Evolutionary conservation across 2,888 invertebrate genomes (phyloP), one percentile per base, ranked within the genome.

Genomic region (Nowickia ferox): DNA sequence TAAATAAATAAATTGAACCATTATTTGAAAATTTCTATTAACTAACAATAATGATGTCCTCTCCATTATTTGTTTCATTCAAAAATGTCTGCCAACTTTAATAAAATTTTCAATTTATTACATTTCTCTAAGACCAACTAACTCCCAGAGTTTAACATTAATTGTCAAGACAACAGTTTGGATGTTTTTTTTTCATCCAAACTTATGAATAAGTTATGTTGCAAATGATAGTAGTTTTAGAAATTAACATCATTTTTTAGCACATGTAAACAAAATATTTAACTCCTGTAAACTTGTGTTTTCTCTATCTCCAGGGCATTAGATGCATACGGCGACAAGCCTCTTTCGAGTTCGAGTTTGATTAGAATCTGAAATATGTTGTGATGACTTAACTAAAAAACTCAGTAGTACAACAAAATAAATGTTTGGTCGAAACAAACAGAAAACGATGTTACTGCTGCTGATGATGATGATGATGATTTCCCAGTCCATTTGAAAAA

Each of bases 311-410:
- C 66, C 22, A 72, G 81, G 72, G 81, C 68, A 81, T 63, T 48
- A 57, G 48, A 59, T 22, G 19, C 44, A n/a, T 59, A 53, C 10
- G 40, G 38, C 8, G 38, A 51, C 38, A 51, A 55, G 55, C 11
- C 22, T 72, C 46, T 42, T 30, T 44, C 57, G 22, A 19, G 30
- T 40, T 19, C 42, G 65, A 72, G 61, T 63, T 69, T 51, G 38
- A 55, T 42, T 65, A 71, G 75, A 76, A 86, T 84, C 72, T 76
- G 53, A 86, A 84, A 80, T 86, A 80, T 76, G 75, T 72, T 76
- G 44, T 84, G 86, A 86, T 86, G 86, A 76, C 86, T 86, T 86
- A 86, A 86, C 86, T 86, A 19, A 65, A 59, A 72, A 74, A 61
- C 19, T 38, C 1, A 17, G 61, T 61, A 51, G 15, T 8, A 63